Conservation (phyloP, 2,113 vertebrate species). For the Morone saxatilis region DNA sequence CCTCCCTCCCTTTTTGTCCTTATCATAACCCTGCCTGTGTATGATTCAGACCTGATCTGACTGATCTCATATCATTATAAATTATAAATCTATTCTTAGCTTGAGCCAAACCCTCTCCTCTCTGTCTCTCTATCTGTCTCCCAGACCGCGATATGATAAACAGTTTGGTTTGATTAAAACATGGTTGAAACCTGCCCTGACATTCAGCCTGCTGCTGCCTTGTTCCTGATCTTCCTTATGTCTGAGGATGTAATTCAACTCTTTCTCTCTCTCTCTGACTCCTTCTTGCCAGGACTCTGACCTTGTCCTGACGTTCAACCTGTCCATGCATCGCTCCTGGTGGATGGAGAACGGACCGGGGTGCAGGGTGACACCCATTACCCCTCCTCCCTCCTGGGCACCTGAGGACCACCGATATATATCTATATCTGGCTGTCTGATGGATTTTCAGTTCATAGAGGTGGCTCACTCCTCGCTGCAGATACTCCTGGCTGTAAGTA, state of each 20-base stretch:
- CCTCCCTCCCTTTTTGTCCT: not conserved
- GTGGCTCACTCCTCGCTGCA: conserved; percentile 98
- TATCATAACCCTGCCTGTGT: conserved; percentile 19
- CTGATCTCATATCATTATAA: conserved; percentile 47
- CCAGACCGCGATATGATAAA: conserved; percentile 25
- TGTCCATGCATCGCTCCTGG: conserved; percentile 99
- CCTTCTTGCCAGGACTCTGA: conserved; percentile 90
- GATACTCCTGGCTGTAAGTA: conserved; percentile 98
- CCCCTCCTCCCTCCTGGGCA: conserved; percentile 96
- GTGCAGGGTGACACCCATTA: conserved; percentile 96
- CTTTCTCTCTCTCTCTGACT: conserved; percentile 33
- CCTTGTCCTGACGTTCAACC: conserved; percentile 98
- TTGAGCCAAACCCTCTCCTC: not conserved
- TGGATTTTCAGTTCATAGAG: conserved; percentile 99
- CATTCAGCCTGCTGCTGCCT: conserved; percentile 22
- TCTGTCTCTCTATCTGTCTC: not conserved
- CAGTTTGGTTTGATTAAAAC: conserved; percentile 57
- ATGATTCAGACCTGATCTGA: conserved; percentile 58
- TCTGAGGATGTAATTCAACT: conserved; percentile 48
- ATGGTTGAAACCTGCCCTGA: conserved; percentile 19
- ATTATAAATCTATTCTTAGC: conserved; percentile 57
- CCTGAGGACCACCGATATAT: conserved; percentile 99
- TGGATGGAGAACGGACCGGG: conserved; percentile 99
- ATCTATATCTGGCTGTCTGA: conserved; percentile 94
- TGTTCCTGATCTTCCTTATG: conserved; percentile 13